Base-by-base conservation (phyloP, 2,797 vertebrate species). In the Acanthurus lineatus region DNA sequence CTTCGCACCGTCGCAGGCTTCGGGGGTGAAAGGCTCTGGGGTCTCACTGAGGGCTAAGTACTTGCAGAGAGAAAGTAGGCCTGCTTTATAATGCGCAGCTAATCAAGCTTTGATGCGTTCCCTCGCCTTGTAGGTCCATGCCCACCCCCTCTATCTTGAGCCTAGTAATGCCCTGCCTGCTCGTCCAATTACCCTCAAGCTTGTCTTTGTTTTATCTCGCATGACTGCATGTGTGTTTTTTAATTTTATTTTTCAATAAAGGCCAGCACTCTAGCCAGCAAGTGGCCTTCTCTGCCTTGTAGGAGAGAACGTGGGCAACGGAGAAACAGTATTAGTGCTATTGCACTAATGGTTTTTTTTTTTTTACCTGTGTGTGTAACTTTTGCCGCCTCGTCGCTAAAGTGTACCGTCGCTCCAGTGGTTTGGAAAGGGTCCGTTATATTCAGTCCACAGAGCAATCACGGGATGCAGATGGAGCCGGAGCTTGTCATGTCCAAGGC, bases 401-500 rank as follows among this genome's bases (percentile, higher is more conserved):
- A 93, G 86, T 79, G 85, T 83, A 77, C 88, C 15, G 65, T 65
- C 83, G 91, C 92, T 92, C 87, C 91, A 82, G 48, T 92, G 92
- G 84, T 75, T 92, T 54, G 86, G 88, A 93, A 93, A 93, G 83
- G 28, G 67, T 85, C 88, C 77, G 88, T 93, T 93, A 92, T 87
- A 88, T 94, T 89, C 91, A 91, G 91, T 90, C 87, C 88, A 89
- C 71, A 62, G 92, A 93, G 86, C 94, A 93, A 89, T 90, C 82
- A 85, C 51, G 69, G 85, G 85, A 92, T 92, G 89, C 88, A 94
- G 91, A 94, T 92, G 91, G 88, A 89, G 83, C 79, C 69, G 17
- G 88, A 81, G 79, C 88, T 86, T 74, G 86, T 90, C 86, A 83
- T 79, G 88, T 91, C 85, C 83, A 28, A 82, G 70, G 84, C 85